Evolutionary conservation across 2,888 invertebrate genomes (phyloP).

Genomic region (Pardosa pseudoannulata): DNA sequence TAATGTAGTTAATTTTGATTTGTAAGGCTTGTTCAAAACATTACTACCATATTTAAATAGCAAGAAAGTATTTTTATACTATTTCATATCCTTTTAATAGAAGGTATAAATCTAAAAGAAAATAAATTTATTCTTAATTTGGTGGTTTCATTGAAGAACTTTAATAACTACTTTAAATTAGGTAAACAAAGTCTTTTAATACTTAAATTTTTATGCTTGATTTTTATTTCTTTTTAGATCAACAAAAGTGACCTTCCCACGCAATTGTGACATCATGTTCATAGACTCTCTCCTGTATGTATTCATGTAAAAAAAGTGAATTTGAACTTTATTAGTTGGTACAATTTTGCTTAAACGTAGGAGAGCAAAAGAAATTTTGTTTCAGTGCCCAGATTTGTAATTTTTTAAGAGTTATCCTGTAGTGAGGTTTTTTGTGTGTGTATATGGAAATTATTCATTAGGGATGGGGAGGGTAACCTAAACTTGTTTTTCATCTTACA

Average conservation of each 20-base stretch:
- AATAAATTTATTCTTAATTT: too few species aligned
- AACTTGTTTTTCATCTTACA: slow-evolving; percentile 8
- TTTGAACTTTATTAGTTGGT: slow-evolving; percentile 39
- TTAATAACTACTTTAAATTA: too few species aligned
- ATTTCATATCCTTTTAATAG: too few species aligned
- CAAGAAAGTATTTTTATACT: too few species aligned
- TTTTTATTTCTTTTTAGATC: slow-evolving; percentile 49
- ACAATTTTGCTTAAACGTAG: slow-evolving; percentile 57
- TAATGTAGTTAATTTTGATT: too few species aligned
- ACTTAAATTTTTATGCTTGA: too few species aligned
- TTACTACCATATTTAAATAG: too few species aligned
- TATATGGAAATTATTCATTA: slow-evolving; percentile 22
- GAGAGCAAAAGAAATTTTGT: slow-evolving; percentile 32
- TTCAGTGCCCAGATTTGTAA: slow-evolving; percentile 33
- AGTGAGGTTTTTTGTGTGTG: slow-evolving; percentile 36
- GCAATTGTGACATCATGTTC: slow-evolving; percentile 42
- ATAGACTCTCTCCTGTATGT: slow-evolving; percentile 35
- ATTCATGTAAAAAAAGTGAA: slow-evolving; percentile 47
- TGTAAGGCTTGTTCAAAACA: too few species aligned
- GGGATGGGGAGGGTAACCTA: slow-evolving; percentile 41
- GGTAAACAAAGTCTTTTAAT: too few species aligned
- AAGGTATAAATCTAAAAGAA: too few species aligned
- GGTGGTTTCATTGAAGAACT: too few species aligned
- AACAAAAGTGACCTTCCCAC: slow-evolving; percentile 65
- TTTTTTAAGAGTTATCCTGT: slow-evolving; percentile 59